Evolutionary conservation across 2,888 invertebrate genomes (phyloP), one percentile per base, ranked within the genome.

Genomic region (Leuctra nigra): DNA sequence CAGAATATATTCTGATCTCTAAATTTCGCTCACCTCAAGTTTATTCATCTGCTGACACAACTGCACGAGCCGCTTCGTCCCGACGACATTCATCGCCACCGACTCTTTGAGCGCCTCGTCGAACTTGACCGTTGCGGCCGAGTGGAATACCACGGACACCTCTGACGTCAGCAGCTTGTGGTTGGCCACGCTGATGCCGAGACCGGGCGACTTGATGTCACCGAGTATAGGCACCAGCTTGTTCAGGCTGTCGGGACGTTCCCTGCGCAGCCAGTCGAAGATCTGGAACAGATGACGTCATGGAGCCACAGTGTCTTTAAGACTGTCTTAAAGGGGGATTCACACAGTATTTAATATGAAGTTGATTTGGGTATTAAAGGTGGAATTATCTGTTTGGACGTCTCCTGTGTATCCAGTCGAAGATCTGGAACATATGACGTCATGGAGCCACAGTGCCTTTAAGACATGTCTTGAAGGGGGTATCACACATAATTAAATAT

Each of bases 91-190:
- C 77, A 89, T 85, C 60, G 83, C 80, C 2, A 88, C 79, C 0
- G 89, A 85, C 13, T 80, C 72, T 67, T 80, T 77, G 46, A 91
- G 77, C 0, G 82, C 80, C 69, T 90, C 90, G 69, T 90, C 86
- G 67, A 91, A 91, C 70, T 84, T 83, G 47, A 91, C 81, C 0
- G 89, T 90, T 1, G 90, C 91, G 0, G 90, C 91, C 22, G 85
- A 84, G 71, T 91, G 90, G 72, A 91, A 87, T 22, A 91, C 87
- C 33, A 91, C 74, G 2, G 85, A 80, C 13, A 89, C 83, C 69
- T 81, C 75, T 63, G 81, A 77, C 35, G 71, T 69, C 1, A 82
- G 68, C 29, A 70, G 70, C 39, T 68, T 66, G 62, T 84, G 77
- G 59, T 79, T 76, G 1, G 77, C 73, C 1, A 70, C 65, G 29